A percentile compares a stretch with the other conserved stretches of the same genome.
Evolutionary conservation across 1,140 invertebrate species (phyloP).

Genomic region (Procambarus virginalis): DNA sequence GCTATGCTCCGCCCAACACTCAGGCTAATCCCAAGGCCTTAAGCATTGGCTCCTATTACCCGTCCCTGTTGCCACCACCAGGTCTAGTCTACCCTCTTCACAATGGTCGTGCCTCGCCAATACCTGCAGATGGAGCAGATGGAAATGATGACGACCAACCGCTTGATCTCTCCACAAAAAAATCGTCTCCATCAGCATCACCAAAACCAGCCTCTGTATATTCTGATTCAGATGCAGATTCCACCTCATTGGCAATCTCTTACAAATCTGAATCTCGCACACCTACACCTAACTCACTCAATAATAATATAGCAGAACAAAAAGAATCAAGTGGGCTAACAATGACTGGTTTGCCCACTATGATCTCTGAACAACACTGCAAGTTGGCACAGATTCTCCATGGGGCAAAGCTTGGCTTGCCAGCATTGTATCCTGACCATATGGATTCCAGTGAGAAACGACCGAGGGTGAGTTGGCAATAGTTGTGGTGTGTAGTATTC

Average conservation of each 20-base stretch:
- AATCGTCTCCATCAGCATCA: slow-evolving; percentile 66
- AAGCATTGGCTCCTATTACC: slow-evolving; percentile 50
- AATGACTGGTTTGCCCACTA: slow-evolving; percentile 36
- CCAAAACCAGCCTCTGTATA: slow-evolving; percentile 64
- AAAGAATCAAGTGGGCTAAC: slow-evolving; percentile 41
- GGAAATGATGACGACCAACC: slow-evolving; percentile 70
- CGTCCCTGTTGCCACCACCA: slow-evolving; percentile 33
- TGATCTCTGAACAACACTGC: slow-evolving; percentile 67
- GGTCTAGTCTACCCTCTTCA: slow-evolving; percentile 41
- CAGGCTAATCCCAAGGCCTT: slow-evolving; percentile 70
- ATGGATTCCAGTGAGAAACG: slow-evolving; percentile 62
- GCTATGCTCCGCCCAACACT: slow-evolving; percentile 59
- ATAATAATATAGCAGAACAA: slow-evolving; percentile 52
- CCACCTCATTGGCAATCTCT: slow-evolving; percentile 64
- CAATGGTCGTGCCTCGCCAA: slow-evolving; percentile 48
- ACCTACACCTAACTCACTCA: slow-evolving; percentile 65
- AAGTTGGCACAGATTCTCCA: slow-evolving; percentile 69
- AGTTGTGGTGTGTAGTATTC: neutral
- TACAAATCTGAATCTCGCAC: slow-evolving; percentile 68
- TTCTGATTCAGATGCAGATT: slow-evolving; percentile 64
- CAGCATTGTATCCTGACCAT: slow-evolving; percentile 64
- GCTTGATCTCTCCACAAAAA: slow-evolving; percentile 70
- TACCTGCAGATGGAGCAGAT: slow-evolving; percentile 63
- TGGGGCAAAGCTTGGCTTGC: slow-evolving; percentile 64
- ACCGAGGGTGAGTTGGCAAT: slow-evolving; percentile 53